A percentile compares a stretch with the other conserved stretches of the same genome.
Conservation (phyloP, 2,888 invertebrate genomes). For the Cephus rjabovi region DNA sequence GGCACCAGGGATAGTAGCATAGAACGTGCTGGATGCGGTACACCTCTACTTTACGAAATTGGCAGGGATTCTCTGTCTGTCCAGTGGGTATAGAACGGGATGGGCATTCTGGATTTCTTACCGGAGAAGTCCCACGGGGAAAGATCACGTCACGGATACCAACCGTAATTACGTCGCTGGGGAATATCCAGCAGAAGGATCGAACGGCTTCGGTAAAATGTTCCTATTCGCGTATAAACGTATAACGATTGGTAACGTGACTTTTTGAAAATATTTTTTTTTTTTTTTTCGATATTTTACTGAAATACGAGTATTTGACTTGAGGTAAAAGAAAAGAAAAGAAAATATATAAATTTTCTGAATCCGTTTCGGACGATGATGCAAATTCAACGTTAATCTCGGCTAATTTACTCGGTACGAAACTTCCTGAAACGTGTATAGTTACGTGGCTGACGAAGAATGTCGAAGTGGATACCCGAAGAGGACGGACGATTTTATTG, state of each 20-base stretch:
- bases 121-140: neutral
- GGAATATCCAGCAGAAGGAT: neutral
- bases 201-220: neutral
- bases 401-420: neutral
- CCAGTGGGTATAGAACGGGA: neutral
- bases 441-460: neutral
- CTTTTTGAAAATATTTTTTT: neutral
- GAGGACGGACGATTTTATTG: neutral
- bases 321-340: neutral
- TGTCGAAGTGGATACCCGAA: neutral
- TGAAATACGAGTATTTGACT: neutral
- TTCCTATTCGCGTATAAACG: neutral
- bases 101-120: neutral
- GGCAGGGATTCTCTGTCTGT: conserved; percentile 16
- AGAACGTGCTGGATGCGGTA: conserved; percentile 18
- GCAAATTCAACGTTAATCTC: neutral
- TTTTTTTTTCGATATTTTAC: neutral
- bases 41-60: conserved; percentile 17
- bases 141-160: conserved; percentile 11
- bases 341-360: neutral
- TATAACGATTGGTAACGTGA: neutral
- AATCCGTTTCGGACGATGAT: neutral
- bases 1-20: neutral
- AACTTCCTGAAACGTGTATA: neutral
- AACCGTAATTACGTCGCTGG: conserved; percentile 17